phyloP scores from a whole-genome alignment of 2,888 invertebrate genomes.

The Protodeltote pygarga region DNA sequence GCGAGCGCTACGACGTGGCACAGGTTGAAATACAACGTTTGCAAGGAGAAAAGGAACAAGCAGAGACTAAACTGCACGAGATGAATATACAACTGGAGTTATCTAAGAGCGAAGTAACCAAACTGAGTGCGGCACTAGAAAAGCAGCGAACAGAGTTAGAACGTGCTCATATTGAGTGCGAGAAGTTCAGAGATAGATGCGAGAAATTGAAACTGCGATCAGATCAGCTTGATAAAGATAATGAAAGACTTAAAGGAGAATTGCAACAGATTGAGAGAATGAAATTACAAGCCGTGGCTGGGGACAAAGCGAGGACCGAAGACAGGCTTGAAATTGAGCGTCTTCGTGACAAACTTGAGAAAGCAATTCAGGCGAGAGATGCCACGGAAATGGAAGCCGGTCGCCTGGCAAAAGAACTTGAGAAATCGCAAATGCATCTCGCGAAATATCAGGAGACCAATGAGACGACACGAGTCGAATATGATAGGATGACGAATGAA shows the following conservation, averaged over 20 bases:
- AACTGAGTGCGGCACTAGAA: slow-evolving; percentile 91
- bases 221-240: slow-evolving; percentile 89
- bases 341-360: slow-evolving; percentile 94
- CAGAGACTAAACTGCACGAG: slow-evolving; percentile 91
- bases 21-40: slow-evolving; percentile 91
- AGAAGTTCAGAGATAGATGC: slow-evolving; percentile 94
- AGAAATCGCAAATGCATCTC: slow-evolving; percentile 94
- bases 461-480: slow-evolving; percentile 94
- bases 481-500: slow-evolving; percentile 94
- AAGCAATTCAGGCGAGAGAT: slow-evolving; percentile 93
- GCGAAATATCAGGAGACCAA: slow-evolving; percentile 94
- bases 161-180: slow-evolving; percentile 94
- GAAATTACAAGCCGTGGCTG: slow-evolving; percentile 89
- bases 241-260: slow-evolving; percentile 81
- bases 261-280: slow-evolving; percentile 91
- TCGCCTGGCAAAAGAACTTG: slow-evolving; percentile 93
- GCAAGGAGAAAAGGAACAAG: slow-evolving; percentile 88
- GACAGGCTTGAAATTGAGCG: slow-evolving; percentile 94
- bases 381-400: slow-evolving; percentile 95
- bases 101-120: slow-evolving; percentile 92
- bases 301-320: slow-evolving; percentile 89
- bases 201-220: slow-evolving; percentile 92
- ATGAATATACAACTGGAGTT: slow-evolving; percentile 93
- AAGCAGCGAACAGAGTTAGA: slow-evolving; percentile 93
- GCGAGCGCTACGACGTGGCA: slow-evolving; percentile 91